Conservation (phyloP, 2,888 invertebrate species). For the Corbicula japonica region DNA sequence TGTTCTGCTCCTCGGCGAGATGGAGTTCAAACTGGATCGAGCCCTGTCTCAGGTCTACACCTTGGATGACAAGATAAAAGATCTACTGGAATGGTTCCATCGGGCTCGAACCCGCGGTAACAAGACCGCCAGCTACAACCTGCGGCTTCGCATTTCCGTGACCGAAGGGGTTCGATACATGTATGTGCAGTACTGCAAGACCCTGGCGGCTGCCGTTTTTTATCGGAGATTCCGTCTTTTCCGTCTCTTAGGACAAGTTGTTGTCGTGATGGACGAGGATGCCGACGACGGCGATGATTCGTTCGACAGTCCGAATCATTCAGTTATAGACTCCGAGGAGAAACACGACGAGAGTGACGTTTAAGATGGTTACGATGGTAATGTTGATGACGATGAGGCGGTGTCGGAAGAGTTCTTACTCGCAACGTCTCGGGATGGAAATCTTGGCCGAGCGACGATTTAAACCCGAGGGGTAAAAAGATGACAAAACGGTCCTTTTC, state of each 20-base stretch:
- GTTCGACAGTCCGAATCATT: no score
- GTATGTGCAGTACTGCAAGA: conserved; percentile 13
- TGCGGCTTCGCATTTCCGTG: conserved; percentile 1
- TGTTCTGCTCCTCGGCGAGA: background rate
- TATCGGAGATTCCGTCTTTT: background rate
- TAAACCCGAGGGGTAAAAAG: no score
- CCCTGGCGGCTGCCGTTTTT: background rate
- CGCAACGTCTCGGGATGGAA: no score
- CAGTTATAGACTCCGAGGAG: no score
- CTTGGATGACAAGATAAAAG: background rate
- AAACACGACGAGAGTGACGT: background rate
- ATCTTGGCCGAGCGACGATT: no score
- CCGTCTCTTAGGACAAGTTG: background rate
- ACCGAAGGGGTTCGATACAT: conserved; percentile 29
- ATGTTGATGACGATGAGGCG: no score
- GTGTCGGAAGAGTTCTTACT: no score
- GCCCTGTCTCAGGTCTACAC: background rate
- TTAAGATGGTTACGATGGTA: background rate
- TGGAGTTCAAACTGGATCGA: background rate
- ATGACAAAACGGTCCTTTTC: no score
- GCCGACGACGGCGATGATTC: no score
- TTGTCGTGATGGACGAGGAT: no score
- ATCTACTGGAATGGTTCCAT: conserved; percentile 6
- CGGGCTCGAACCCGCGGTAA: background rate
- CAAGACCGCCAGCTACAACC: background rate